Evolutionary conservation across 1,140 invertebrate genomes (phyloP), one percentile per base, ranked within the genome.

Genomic region (Aporrectodea caliginosa): DNA sequence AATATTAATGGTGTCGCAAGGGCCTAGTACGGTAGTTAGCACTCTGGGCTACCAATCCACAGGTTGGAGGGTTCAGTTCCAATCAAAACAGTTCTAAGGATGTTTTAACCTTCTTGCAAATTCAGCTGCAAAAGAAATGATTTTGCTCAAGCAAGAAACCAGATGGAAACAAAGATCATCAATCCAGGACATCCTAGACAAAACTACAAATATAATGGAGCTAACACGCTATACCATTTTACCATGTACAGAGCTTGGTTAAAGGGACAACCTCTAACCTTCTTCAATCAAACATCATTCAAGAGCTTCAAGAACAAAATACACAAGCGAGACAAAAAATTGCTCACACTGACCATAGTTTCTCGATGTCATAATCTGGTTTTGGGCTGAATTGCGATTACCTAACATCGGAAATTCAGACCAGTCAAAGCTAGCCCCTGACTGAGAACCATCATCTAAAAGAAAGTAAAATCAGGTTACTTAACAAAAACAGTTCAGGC

Each of bases 341-440:
- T 12, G 33, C 14, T 32, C 1, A 33, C 27, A 27, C 73, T 68
- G 1, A 76, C 75, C 75, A 58, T 76, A 76, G 35, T 76, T 76
- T 76, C 75, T 32, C n/a, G 75, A 35, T 35, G 75, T 32, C 43
- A 76, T 35, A 29, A 76, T 43, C 31, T 76, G 75, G 43, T 58
- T 76, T 43, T 76, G 75, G 27, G 75, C 35, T 76, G 75, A 30
- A 35, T 32, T 76, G 12, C 75, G 33, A 29, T 35, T 35, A 58
- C 75, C 75, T 76, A 76, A 76, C 29, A 35, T 35, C 27, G 75
- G 75, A 43, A 76, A 76, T 43, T 76, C 32, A 43, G 35, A 43
- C 27, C 43, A 76, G 43, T 76, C 75, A 58, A 76, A 35, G 35
- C 75, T 76, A 30, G 75, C 32, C 33, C 75, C 75, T 33, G 73